Evolutionary conservation across 2,113 vertebrate genomes (phyloP), one percentile per base, ranked within the genome.

Genomic region (Eulemur rufifrons): DNA sequence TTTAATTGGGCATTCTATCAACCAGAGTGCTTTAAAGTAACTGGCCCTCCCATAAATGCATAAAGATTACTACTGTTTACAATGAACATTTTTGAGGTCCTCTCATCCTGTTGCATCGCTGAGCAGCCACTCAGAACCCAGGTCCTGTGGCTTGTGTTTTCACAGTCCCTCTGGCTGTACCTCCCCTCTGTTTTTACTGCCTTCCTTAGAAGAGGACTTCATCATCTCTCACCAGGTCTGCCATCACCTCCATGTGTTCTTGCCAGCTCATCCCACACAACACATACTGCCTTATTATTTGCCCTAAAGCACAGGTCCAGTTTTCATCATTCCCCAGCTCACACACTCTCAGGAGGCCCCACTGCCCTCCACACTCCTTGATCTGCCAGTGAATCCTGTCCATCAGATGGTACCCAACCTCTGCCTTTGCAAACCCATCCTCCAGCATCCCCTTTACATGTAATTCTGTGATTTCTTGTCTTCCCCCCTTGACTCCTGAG

Each of bases 261-360:
- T 8, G 0, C 23, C 37, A 34, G 0, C 39, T 42, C 50, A 12
- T 9, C 4, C 32, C 47, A 25, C 5, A 8, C 23, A 4, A 20
- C 52, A 61, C 84, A 47, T 20, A 3, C 15, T 47, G 25, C 52
- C 15, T 0, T 12, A 7, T 6, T 37, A 63, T 29, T 86, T 14
- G 7, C 52, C 54, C 52, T 45, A 15, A 77, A 90, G 29, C 54
- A 20, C 9, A 18, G 63, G 12, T 15, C 20, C 20, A 27, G 21
- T 15, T 68, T 54, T n/a, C 20, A 56, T 47, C 88, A n/a, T 47
- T 89, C 42, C n/a, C 66, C 42, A 83, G 29, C 18, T 89, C 13
- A 14, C 21, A 85, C 42, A 13, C 54, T 8, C 76, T 59, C 73
- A 42, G 50, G 4, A 68, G 1, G 6, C 25, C 29, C 6, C 7